Conservation (phyloP, 2,113 vertebrate species). For the Peromyscus maniculatus region DNA sequence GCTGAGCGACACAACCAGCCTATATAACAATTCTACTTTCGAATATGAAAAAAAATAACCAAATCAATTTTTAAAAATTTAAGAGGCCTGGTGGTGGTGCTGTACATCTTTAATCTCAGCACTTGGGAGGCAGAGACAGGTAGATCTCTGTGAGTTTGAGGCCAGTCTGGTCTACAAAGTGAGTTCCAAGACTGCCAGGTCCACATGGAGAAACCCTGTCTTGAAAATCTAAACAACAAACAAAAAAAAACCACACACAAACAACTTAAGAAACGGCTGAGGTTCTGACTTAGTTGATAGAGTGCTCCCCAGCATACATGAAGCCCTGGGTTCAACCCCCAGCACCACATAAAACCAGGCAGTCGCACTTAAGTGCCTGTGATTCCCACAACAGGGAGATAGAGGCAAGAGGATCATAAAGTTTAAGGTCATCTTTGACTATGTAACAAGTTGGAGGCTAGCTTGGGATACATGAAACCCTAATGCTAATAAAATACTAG, state of each 20-base stretch:
- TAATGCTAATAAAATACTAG: not conserved
- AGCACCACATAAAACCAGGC: not conserved
- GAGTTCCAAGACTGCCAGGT: not conserved
- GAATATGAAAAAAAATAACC: constrained; percentile 16
- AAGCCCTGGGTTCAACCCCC: not conserved
- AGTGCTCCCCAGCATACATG: not conserved
- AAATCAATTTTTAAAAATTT: not conserved
- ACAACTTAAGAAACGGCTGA: not conserved
- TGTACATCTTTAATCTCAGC: not conserved
- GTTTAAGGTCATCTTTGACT: not conserved
- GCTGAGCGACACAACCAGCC: not conserved
- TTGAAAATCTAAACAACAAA: not conserved
- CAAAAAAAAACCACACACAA: not conserved
- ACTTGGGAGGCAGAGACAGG: not conserved
- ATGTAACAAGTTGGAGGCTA: not conserved
- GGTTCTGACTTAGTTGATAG: not conserved
- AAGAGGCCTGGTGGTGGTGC: not conserved
- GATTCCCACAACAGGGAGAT: not conserved
- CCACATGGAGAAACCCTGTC: not conserved
- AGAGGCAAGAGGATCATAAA: not conserved
- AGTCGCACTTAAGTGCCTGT: not conserved
- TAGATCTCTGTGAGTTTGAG: not conserved
- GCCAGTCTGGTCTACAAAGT: not conserved
- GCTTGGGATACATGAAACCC: not conserved
- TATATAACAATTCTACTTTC: not conserved